phyloP scores from a whole-genome alignment of 2,113 vertebrate species.

The Verasper variegatus region DNA sequence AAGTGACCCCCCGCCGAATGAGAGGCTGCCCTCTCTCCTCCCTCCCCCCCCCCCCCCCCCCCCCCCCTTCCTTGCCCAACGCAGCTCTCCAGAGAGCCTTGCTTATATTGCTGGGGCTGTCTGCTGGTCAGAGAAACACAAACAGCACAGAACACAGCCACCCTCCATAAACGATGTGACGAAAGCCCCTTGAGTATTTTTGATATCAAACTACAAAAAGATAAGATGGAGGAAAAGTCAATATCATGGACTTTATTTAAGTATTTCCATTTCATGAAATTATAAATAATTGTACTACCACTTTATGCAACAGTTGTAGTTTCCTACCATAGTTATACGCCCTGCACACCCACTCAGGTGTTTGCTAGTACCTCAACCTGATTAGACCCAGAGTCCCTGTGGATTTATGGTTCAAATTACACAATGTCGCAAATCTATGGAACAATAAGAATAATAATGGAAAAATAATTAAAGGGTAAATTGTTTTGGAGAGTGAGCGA shows the following conservation, averaged over 20 bases:
- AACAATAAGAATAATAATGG: neutral
- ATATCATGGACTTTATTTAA: neutral
- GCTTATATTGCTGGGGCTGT: slow-evolving; percentile 63
- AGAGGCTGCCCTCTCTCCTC: slow-evolving; percentile 71
- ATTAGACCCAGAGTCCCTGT: slow-evolving; percentile 3
- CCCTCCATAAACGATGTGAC: slow-evolving; percentile 5
- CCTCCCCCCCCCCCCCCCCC: too few relatives aligned
- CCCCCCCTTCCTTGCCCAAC: slow-evolving; percentile 21
- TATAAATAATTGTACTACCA: too few relatives aligned
- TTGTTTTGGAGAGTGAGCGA: neutral
- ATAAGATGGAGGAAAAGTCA: slow-evolving; percentile 12
- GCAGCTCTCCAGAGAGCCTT: slow-evolving; percentile 54
- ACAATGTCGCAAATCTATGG: too few relatives aligned
- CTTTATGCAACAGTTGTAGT: neutral
- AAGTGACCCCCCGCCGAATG: slow-evolving; percentile 54
- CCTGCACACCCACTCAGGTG: neutral
- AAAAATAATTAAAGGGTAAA: neutral
- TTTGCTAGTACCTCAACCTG: slow-evolving; percentile 20
- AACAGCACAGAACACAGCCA: slow-evolving; percentile 63
- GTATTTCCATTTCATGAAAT: neutral
- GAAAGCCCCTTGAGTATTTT: slow-evolving; percentile 5
- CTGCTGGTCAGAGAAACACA: slow-evolving; percentile 60
- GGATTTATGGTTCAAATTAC: neutral
- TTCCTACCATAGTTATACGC: too few relatives aligned
- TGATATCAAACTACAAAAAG: neutral